Percentiles rank a stretch among this genome's conserved stretches.
These are phyloP conservation scores for Cheilosia urbana DNA, from an alignment of 2,888 invertebrate species.

Conservation along the genomic window DNA sequence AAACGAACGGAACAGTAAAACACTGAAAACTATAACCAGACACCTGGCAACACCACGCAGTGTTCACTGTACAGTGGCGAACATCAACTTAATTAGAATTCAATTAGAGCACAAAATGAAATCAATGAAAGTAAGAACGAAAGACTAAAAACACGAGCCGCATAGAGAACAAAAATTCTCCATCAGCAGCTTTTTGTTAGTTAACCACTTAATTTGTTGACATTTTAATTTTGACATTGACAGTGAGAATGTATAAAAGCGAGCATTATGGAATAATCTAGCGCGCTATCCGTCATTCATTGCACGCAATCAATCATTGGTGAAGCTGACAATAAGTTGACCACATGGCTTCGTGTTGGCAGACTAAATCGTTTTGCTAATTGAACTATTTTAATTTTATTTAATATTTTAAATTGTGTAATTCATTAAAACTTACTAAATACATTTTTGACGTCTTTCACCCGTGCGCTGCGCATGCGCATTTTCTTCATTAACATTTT, in stretches of 20 bases:
- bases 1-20: not conserved
- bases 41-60: not conserved
- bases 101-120: slow-evolving; percentile 12
- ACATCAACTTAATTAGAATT: not conserved
- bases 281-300: slow-evolving; percentile 5
- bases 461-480: too few relatives aligned
- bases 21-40: not conserved
- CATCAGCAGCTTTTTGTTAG: slow-evolving; percentile 11
- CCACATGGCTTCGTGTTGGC: not conserved
- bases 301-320: slow-evolving; percentile 11
- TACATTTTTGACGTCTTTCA: too few relatives aligned
- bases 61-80: slow-evolving; percentile 3
- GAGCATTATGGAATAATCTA: not conserved
- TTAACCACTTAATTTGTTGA: slow-evolving; percentile 14
- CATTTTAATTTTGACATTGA: slow-evolving; percentile 38
- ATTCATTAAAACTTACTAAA: slow-evolving; percentile 7
- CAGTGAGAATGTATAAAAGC: slow-evolving; percentile 17
- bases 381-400: not conserved
- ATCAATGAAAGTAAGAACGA: slow-evolving; percentile 26
- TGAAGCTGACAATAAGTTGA: slow-evolving; percentile 16
- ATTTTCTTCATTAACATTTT: too few relatives aligned
- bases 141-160: not conserved
- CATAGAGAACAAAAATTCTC: too few relatives aligned
- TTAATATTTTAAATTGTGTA: slow-evolving; percentile 8
- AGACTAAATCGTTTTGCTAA: slow-evolving; percentile 3